Base-by-base conservation (phyloP, 2,113 vertebrate species). In the Calypte anna region DNA sequence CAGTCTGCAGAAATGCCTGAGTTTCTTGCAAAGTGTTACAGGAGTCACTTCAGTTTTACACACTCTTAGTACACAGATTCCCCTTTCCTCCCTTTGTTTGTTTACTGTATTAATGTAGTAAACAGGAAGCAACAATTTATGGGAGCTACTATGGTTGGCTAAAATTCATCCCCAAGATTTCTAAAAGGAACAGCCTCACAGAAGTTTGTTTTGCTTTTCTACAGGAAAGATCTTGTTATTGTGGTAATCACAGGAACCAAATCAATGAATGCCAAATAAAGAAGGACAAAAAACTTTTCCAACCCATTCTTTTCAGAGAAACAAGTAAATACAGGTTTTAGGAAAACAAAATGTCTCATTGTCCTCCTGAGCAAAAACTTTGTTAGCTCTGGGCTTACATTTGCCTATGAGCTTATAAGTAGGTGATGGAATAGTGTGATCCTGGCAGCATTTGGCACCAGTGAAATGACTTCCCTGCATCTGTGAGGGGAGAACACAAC, bases 71-170 rank as follows among this genome's bases (percentile, higher is more conserved):
- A 81, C 28, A 36, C 13, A 70, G n/a, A 12, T 61, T 90, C 82
- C 31, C 25, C 8, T 36, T 76, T 82, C 63, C 88, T 20, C 21
- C 67, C 8, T 58, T 58, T 85, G 17, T 59, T 88, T 57, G 44
- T 73, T 94, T 84, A 70, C 24, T 53, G 12, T 55, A 67, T 72
- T 85, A 85, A 36, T 46, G 23, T 80, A 63, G 73, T 22, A 84
- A 92, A 80, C 59, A 90, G 80, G 80, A 94, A 93, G 63, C 20
- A 83, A 46, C 18, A 36, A 73, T 57, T 82, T 90, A 57, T 15
- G 61, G 54, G 53, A 80, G 50, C 13, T 82, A 36, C 82, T 88
- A 58, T 79, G 76, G 9, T 61, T 82, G 76, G 63, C 63, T 86
- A 40, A 86, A 61, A 66, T 59, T 80, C 31, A 76, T 59, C 59